These are phyloP conservation scores for Agrotis segetum DNA, from an alignment of 2,888 invertebrate species.

Conservation along the genomic window DNA sequence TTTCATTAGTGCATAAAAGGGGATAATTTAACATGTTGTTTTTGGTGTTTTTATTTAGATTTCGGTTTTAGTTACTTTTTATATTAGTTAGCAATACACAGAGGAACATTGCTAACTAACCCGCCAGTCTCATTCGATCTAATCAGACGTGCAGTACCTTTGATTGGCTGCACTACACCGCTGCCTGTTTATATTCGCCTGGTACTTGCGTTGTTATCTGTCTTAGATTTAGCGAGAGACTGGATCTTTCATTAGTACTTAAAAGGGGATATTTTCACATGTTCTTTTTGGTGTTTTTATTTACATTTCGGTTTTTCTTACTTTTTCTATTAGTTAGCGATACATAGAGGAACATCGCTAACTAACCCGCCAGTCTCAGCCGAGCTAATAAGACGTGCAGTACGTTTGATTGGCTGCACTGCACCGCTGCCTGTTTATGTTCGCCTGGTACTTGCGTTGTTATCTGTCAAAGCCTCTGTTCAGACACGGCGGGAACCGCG, in stretches of 20 bases:
- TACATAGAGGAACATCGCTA: slow-evolving; percentile 1
- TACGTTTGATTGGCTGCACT: slow-evolving; percentile 17
- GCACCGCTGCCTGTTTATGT: neutral
- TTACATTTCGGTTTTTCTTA: no score
- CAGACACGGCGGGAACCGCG: no score
- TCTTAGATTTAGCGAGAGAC: neutral
- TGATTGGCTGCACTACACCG: slow-evolving; percentile 15
- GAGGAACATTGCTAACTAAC: slow-evolving; percentile 6
- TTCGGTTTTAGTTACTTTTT: no score
- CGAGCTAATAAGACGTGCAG: slow-evolving; percentile 37
- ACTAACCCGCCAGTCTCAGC: slow-evolving; percentile 10
- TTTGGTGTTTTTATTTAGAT: no score
- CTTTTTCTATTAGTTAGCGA: slow-evolving; percentile 19
- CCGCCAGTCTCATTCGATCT: slow-evolving; percentile 9
- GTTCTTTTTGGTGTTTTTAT: no score
- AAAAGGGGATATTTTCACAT: no score
- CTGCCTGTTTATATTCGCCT: neutral
- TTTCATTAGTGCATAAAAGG: neutral
- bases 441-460: slow-evolving; percentile 4
- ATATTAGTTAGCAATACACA: slow-evolving; percentile 25
- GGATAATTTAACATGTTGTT: no score
- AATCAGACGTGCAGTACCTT: slow-evolving; percentile 36
- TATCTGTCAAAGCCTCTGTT: no score
- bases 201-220: slow-evolving; percentile 1
- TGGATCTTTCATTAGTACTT: neutral